Evolutionary conservation across 2,113 vertebrate species (phyloP).

Genomic region (Chitala chitala): DNA sequence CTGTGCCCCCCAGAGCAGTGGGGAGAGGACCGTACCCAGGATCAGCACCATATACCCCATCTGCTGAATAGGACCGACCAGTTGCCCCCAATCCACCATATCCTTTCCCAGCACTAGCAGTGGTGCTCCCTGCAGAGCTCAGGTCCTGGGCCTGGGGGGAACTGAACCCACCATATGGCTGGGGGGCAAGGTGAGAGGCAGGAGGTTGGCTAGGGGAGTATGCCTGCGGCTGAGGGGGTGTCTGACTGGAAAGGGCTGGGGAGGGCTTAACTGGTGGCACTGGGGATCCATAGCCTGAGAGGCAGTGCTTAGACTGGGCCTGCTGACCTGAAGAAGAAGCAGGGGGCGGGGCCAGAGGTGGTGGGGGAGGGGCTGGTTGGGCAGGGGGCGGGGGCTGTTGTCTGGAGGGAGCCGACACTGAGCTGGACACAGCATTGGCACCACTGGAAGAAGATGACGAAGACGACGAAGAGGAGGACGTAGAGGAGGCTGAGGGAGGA

Average conservation of each 20-base stretch:
- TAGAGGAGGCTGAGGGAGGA: constrained; percentile 48
- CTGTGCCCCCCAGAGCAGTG: constrained; percentile 53
- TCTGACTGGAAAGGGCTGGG: constrained; percentile 66
- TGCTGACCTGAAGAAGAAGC: constrained; percentile 50
- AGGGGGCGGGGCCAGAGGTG: constrained; percentile 44
- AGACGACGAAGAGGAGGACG: constrained; percentile 46
- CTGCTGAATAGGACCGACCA: constrained; percentile 67
- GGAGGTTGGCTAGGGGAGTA: constrained; percentile 67
- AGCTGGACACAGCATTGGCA: constrained; percentile 56
- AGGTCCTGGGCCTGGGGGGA: constrained; percentile 68
- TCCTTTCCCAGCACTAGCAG: constrained; percentile 46
- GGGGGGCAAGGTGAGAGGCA: constrained; percentile 48
- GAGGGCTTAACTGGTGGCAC: constrained; percentile 60
- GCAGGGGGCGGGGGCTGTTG: constrained; percentile 55
- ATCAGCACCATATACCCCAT: constrained; percentile 60
- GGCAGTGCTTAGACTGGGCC: constrained; percentile 47
- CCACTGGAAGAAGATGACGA: constrained; percentile 45
- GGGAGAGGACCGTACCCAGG: constrained; percentile 53
- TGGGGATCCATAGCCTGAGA: constrained; percentile 56
- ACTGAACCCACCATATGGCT: constrained; percentile 66
- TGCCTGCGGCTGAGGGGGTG: constrained; percentile 54
- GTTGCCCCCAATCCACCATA: constrained; percentile 50
- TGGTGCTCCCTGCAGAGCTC: constrained; percentile 46
- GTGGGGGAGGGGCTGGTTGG: constrained; percentile 40
- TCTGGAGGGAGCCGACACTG: constrained; percentile 49